A percentile compares a stretch with the other conserved stretches of the same genome.
Conservation (phyloP, 2,113 vertebrate species). For the Prietella phreatophila region DNA sequence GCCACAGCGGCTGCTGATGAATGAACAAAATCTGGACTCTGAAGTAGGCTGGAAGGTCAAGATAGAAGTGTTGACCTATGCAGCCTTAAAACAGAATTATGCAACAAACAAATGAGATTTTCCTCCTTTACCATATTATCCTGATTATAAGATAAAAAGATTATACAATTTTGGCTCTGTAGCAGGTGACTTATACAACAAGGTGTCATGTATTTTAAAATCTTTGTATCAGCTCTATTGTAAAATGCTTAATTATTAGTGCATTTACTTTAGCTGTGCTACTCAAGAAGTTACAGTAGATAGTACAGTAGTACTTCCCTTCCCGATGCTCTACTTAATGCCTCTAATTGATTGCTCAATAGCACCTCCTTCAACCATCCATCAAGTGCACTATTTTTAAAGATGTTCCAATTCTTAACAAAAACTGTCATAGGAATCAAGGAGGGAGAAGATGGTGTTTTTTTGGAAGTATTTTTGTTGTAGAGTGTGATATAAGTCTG, state of each 20-base stretch:
- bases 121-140: neutral
- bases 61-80: constrained; percentile 15
- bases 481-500: no score
- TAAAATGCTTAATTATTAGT: neutral
- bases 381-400: no score
- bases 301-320: no score
- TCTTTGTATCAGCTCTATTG: neutral
- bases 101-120: no score
- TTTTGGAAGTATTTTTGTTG: no score
- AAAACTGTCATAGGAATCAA: no score
- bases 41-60: constrained; percentile 18
- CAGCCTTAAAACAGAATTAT: neutral
- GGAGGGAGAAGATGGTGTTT: no score
- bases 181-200: neutral
- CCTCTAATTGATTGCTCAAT: no score
- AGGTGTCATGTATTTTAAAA: neutral
- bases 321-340: no score
- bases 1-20: constrained; percentile 18
- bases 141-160: no score
- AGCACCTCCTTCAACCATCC: no score
- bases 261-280: neutral
- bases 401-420: no score
- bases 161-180: neutral
- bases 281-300: neutral
- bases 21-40: constrained; percentile 9